A percentile compares a stretch with the other conserved stretches of the same genome.
phyloP scores from a whole-genome alignment of 2,113 vertebrate species.

The Callionymus lyra region DNA sequence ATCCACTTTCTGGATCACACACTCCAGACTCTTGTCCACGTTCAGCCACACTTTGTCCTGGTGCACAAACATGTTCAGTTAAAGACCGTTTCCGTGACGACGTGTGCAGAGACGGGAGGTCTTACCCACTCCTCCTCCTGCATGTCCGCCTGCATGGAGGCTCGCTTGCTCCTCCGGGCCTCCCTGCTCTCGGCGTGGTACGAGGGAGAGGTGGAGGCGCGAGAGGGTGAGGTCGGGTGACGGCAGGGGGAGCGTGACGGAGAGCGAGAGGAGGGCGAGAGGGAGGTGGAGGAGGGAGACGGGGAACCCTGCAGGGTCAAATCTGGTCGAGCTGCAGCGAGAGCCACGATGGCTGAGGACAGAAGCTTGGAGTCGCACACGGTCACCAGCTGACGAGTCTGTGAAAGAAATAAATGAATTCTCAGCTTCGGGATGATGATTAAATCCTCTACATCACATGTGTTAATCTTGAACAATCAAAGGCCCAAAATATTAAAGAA shows the following conservation, averaged over 20 bases:
- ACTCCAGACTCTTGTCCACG: conserved; percentile 95
- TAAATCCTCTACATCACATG: no score
- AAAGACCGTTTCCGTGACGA: background rate
- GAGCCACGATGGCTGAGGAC: conserved; percentile 83
- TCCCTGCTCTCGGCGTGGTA: conserved; percentile 74
- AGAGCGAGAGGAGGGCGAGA: conserved; percentile 75
- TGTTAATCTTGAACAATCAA: no score
- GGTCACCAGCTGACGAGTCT: conserved; percentile 92
- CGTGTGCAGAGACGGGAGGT: background rate
- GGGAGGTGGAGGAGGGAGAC: conserved; percentile 80
- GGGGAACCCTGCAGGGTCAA: conserved; percentile 80
- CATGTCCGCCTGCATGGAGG: conserved; percentile 81
- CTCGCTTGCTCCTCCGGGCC: conserved; percentile 76
- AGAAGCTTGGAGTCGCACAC: conserved; percentile 93
- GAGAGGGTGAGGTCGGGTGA: conserved; percentile 74
- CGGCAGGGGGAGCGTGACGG: conserved; percentile 54
- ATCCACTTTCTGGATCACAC: conserved; percentile 89
- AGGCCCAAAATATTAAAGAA: no score
- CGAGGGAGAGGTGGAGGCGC: conserved; percentile 78
- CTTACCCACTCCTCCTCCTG: conserved; percentile 96
- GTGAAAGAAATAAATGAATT: background rate
- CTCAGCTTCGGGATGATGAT: no score
- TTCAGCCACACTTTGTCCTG: conserved; percentile 97
- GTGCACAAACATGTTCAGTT: conserved; percentile 11
- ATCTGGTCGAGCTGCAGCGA: conserved; percentile 85